Evolutionary conservation across 2,888 invertebrate species (phyloP).

Genomic region (Drosophila hamatofila): DNA sequence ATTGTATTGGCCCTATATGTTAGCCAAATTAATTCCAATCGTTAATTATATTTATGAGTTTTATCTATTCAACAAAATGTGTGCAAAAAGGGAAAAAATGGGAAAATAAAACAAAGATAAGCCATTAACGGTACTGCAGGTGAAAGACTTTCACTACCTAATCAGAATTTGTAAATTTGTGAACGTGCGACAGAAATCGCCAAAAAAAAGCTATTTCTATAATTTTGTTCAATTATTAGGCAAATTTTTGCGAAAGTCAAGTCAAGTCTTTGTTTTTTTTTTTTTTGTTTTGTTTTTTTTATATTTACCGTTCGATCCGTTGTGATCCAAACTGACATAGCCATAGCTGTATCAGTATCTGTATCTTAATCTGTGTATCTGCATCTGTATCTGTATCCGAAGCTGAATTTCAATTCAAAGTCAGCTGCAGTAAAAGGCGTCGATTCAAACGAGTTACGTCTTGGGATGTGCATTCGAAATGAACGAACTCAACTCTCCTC

Average conservation of each 20-base stretch:
- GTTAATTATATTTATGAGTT: conserved; percentile 22
- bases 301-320: conserved; percentile 8
- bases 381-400: background rate
- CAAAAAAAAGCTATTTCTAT: conserved; percentile 29
- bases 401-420: conserved; percentile 10
- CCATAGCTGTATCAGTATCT: background rate
- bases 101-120: conserved; percentile 31
- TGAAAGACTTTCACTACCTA: conserved; percentile 69
- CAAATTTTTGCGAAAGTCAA: conserved; percentile 78
- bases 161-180: conserved; percentile 52
- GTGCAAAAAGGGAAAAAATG: conserved; percentile 1
- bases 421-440: conserved; percentile 27
- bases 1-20: conserved; percentile 4
- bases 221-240: conserved; percentile 69
- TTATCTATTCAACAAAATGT: conserved; percentile 8
- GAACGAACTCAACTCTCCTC: conserved; percentile 1
- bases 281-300: background rate
- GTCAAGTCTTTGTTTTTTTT: conserved; percentile 38
- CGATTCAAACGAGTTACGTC: background rate
- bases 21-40: background rate
- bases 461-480: conserved; percentile 23
- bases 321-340: background rate
- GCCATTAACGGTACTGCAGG: conserved; percentile 39
- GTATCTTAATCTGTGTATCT: background rate
- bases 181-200: conserved; percentile 49